Evolutionary conservation across 2,113 vertebrate genomes (phyloP).

Genomic region (Oceanodroma tethys): DNA sequence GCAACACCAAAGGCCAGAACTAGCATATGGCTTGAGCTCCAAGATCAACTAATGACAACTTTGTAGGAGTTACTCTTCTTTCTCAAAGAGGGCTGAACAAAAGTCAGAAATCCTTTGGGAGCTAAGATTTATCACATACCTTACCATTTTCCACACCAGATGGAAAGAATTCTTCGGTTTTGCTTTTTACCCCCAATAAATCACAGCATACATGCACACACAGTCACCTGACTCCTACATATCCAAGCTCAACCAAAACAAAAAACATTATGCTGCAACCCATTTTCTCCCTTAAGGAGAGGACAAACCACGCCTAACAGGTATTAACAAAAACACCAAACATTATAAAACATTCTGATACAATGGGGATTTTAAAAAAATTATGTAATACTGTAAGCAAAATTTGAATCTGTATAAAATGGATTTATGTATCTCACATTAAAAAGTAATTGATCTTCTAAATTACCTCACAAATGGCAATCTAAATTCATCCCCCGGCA

Average conservation of each 20-base stretch:
- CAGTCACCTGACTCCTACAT: background rate
- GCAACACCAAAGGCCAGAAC: background rate
- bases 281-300: background rate
- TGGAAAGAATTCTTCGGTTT: background rate
- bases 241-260: background rate
- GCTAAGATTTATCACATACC: background rate
- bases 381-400: background rate
- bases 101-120: background rate
- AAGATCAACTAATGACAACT: background rate
- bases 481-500: background rate
- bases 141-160: background rate
- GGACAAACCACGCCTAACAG: constrained; percentile 3
- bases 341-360: background rate
- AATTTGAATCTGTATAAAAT: background rate
- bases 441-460: background rate
- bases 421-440: background rate
- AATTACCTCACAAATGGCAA: background rate
- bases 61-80: background rate
- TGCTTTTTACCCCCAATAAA: background rate
- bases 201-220: background rate
- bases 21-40: background rate
- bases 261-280: background rate
- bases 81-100: background rate
- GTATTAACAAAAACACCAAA: background rate
- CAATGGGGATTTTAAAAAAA: background rate